Percentiles rank a stretch among this genome's conserved stretches.
These are phyloP conservation scores for Hydrophis major DNA, from an alignment of 2,797 vertebrate species.

Conservation along the genomic window DNA sequence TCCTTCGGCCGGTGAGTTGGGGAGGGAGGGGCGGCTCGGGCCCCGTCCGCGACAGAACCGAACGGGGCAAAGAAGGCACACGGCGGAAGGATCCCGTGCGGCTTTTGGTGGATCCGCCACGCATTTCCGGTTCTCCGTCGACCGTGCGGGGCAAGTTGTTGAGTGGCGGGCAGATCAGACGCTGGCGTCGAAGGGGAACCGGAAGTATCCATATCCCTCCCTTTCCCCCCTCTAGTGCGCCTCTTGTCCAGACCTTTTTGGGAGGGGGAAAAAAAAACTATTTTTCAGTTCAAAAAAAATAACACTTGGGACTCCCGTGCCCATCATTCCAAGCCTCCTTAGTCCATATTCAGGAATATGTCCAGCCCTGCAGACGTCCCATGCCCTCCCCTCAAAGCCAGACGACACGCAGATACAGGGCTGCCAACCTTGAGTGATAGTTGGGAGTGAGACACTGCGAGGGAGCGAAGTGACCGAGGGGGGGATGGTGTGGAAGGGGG, in stretches of 20 bases:
- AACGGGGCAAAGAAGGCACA: too few species aligned
- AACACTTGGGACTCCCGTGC: neutral
- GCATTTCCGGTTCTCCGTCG: neutral
- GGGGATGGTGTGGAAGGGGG: too few species aligned
- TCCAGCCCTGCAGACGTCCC: neutral
- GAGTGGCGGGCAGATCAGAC: neutral
- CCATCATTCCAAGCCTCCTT: neutral
- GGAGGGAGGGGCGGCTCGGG: neutral
- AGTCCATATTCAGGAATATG: neutral
- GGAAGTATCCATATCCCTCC: neutral
- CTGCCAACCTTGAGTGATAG: too few species aligned
- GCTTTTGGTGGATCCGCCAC: neutral
- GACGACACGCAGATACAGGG: neutral
- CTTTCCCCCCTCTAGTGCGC: neutral
- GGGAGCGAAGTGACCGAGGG: too few species aligned
- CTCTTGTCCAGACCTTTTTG: neutral
- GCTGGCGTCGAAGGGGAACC: accelerated
- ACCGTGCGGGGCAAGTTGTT: neutral
- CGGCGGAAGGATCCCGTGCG: neutral
- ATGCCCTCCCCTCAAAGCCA: neutral
- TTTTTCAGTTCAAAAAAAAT: neutral
- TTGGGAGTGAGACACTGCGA: too few species aligned
- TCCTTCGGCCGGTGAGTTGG: neutral
- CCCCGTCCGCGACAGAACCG: neutral
- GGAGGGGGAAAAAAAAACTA: accelerated